Base-by-base conservation (phyloP, 2,888 invertebrate genomes). In the Arrhopalites spinosus region DNA sequence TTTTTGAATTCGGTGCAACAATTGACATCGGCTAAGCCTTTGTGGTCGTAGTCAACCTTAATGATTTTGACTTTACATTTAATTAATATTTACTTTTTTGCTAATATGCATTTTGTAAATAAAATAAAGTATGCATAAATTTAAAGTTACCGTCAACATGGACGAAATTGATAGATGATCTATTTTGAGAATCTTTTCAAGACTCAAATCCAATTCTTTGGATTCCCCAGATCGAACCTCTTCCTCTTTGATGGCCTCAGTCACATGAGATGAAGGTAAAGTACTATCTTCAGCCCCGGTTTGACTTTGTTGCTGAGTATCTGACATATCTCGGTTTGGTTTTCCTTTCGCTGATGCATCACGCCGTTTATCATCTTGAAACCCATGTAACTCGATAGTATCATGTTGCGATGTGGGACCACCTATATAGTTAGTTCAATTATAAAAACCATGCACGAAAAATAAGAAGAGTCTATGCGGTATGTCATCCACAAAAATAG, bases 321-420 rank as follows among this genome's bases (percentile, higher is more conserved):
- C n/a, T n/a, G n/a, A n/a, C n/a, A n/a, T n/a, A n/a, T n/a, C n/a
- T n/a, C n/a, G n/a, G 27, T 63, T 36, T 5, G 11, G 7, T 63
- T 63, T 30, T 3, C 13, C 63, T n/a, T 20, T 36, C 1, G 63
- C 5, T 61, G 25, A 25, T 71, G 68, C 74, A 43, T 81, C 79
- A 59, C 77, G 69, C 25, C 81, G 78, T 45, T 81, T 81, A 71
- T 83, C 84, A 72, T 92, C 94, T 83, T 96, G 95, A 86, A 97
- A 97, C 23, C 97, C 97, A 67, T 93, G 91, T 83, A 97, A 87
- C 86, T 97, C 97, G 83, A 97, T 97, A 50, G 94, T 95, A 84
- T 97, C 97, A 84, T 91, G 88, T 85, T 95, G 93, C 78, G 95
- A 95, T 78, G 93, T 92, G 64, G 96, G 96, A 63, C 96, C 96